phyloP scores from a whole-genome alignment of 2,113 vertebrate species.

The Dromas ardeola region DNA sequence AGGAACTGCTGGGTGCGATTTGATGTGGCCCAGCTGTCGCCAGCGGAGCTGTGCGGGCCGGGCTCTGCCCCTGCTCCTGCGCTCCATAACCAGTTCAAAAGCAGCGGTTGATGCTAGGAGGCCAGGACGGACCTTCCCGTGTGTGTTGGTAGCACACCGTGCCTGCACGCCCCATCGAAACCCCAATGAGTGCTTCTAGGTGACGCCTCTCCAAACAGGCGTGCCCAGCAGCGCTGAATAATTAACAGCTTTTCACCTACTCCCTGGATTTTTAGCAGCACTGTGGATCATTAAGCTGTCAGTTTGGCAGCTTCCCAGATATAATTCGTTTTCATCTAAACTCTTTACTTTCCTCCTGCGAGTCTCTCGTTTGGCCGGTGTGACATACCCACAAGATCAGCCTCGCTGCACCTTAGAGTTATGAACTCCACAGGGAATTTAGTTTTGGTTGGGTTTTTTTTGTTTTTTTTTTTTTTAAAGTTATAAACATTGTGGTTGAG shows the following conservation, averaged over 20 bases:
- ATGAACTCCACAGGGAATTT: not conserved
- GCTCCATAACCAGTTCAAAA: not conserved
- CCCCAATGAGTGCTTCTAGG: not conserved
- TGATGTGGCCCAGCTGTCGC: not conserved
- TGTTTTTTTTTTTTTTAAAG: not conserved
- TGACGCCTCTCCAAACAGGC: not conserved
- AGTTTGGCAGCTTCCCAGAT: not conserved
- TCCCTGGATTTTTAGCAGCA: not conserved
- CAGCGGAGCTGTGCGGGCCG: not conserved
- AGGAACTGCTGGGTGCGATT: rapidly evolving
- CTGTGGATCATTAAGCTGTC: not conserved
- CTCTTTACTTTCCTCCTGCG: not conserved
- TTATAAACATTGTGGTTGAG: not conserved
- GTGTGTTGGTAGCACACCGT: not conserved
- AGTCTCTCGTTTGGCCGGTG: not conserved
- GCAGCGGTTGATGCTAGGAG: not conserved
- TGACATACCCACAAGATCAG: not conserved
- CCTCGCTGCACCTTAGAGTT: not conserved
- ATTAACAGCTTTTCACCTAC: not conserved
- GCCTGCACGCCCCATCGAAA: not conserved
- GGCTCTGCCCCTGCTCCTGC: not conserved
- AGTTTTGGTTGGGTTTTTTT: not conserved
- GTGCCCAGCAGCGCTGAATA: not conserved
- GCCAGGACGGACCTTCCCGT: not conserved
- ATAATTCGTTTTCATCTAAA: not conserved